Base-by-base conservation (phyloP, 2,113 vertebrate genomes). In the Centropristis striata region DNA sequence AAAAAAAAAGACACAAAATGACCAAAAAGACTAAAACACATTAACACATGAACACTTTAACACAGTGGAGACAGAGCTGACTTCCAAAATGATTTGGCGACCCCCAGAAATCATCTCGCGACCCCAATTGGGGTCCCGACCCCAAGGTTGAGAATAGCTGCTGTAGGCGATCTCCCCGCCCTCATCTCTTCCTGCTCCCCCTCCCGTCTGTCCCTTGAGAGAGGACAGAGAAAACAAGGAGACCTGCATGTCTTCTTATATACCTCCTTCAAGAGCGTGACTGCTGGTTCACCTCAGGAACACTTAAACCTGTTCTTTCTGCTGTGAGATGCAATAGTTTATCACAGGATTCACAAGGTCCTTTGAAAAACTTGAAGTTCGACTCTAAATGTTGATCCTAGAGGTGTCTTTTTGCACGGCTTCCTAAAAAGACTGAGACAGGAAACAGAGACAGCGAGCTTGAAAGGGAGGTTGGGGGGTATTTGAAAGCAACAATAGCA, bases 401-500 rank as follows among this genome's bases (percentile, higher is more conserved):
- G 32, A 32, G 25, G 27, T 36, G 27, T 49, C 44, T 65, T 18
- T 25, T 61, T 42, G 58, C 41, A 11, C 57, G 1, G 12, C 37
- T 60, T 4, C 44, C 23, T 44, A 44, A 44, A 27, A 44, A 27
- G 61, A 46, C 9, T 6, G 15, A 18, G 21, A 25, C n/a, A 12
- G 44, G 21, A 60, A 27, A 25, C 27, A 37, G 27, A 25, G 25
- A 51, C n/a, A 23, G 20, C 13, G 1, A 14, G 59, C 59, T 15
- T 42, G 7, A 61, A 72, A 8, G 11, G 59, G 41, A 49, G 28
- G 49, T 37, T 28, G 25, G 44, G 41, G 39, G 49, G n/a, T 66
- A 25, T 80, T 77, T 74, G 65, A 44, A 16, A 27, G 54, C 63
- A 60, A 84, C 85, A 87, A 71, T 65, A 60, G 65, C 41, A 74